Percentiles rank a stretch among this genome's conserved stretches.
phyloP scores from a whole-genome alignment of 2,888 invertebrate species.

The Orgyia antiqua region DNA sequence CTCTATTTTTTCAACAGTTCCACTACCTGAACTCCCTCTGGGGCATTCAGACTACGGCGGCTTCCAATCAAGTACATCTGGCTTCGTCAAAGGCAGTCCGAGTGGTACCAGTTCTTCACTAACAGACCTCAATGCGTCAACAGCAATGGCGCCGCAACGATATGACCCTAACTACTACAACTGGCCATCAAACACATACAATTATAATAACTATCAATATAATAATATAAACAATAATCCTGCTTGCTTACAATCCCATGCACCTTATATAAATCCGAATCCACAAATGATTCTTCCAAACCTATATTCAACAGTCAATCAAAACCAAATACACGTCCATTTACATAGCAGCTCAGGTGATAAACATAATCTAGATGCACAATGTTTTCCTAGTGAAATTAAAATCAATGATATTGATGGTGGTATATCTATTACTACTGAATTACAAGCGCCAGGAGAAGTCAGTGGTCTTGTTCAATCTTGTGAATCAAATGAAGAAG shows the following conservation, averaged over 20 bases:
- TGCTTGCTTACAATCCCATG: slow-evolving; percentile 72
- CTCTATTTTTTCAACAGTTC: slow-evolving; percentile 46
- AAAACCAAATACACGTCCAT: slow-evolving; percentile 91
- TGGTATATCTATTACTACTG: slow-evolving; percentile 76
- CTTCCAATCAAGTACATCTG: slow-evolving; percentile 52
- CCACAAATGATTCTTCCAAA: slow-evolving; percentile 88
- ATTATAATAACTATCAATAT: slow-evolving; percentile 85
- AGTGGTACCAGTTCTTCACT: slow-evolving; percentile 52
- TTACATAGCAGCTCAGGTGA: slow-evolving; percentile 83
- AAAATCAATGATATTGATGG: slow-evolving; percentile 80
- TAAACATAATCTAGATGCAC: slow-evolving; percentile 79
- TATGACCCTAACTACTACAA: slow-evolving; percentile 79
- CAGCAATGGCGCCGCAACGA: slow-evolving; percentile 50
- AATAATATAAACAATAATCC: slow-evolving; percentile 78
- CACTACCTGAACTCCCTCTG: slow-evolving; percentile 75
- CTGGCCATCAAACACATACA: slow-evolving; percentile 82
- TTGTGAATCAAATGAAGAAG: slow-evolving; percentile 75
- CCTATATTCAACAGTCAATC: slow-evolving; percentile 89
- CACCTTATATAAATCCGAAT: slow-evolving; percentile 79
- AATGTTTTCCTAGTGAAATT: slow-evolving; percentile 79
- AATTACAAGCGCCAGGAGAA: slow-evolving; percentile 65
- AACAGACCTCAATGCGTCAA: slow-evolving; percentile 63
- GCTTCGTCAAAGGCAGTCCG: slow-evolving; percentile 60
- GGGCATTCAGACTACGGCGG: slow-evolving; percentile 62
- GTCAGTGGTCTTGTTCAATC: slow-evolving; percentile 69